Evolutionary conservation across 1,140 invertebrate genomes (phyloP).

Genomic region (Adelges cooleyi): DNA sequence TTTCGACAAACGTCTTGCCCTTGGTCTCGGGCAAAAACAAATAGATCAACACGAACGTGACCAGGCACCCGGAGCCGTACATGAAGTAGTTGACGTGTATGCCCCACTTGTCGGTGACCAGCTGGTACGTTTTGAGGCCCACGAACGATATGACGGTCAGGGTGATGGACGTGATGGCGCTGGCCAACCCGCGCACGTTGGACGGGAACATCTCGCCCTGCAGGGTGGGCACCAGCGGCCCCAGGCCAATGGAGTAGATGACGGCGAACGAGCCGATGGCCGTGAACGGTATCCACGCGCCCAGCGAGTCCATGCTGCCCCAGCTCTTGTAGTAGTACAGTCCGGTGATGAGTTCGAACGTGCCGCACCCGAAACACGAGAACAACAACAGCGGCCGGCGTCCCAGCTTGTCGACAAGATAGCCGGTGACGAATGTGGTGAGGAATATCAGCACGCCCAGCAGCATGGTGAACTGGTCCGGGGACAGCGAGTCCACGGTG

Average conservation of each 20-base stretch:
- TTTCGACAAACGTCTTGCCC: constrained; percentile 59
- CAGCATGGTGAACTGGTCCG: constrained; percentile 33
- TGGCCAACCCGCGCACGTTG: constrained; percentile 40
- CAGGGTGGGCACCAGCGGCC: constrained; percentile 31
- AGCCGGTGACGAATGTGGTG: constrained; percentile 38
- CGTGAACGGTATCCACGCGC: constrained; percentile 28
- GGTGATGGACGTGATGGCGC: constrained; percentile 38
- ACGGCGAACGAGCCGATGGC: constrained; percentile 27
- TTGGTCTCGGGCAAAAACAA: constrained; percentile 74
- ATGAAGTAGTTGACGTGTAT: constrained; percentile 53
- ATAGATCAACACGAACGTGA: constrained; percentile 50
- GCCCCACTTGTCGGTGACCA: constrained; percentile 40
- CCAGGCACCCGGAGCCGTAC: constrained; percentile 48
- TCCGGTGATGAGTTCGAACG: constrained; percentile 26
- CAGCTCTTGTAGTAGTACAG: constrained; percentile 30
- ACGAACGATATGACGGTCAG: constrained; percentile 38
- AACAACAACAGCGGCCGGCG: constrained; percentile 45
- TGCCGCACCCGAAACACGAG: constrained; percentile 35
- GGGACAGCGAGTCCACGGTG: constrained; percentile 12
- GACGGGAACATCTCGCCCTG: constrained; percentile 35
- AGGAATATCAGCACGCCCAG: constrained; percentile 35
- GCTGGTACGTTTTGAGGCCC: constrained; percentile 40
- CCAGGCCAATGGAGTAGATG: constrained; percentile 31
- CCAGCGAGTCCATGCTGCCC: not conserved
- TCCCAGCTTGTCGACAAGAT: constrained; percentile 41